Base-by-base conservation (phyloP, 1,140 invertebrate species). In the Orchestia grillus region DNA sequence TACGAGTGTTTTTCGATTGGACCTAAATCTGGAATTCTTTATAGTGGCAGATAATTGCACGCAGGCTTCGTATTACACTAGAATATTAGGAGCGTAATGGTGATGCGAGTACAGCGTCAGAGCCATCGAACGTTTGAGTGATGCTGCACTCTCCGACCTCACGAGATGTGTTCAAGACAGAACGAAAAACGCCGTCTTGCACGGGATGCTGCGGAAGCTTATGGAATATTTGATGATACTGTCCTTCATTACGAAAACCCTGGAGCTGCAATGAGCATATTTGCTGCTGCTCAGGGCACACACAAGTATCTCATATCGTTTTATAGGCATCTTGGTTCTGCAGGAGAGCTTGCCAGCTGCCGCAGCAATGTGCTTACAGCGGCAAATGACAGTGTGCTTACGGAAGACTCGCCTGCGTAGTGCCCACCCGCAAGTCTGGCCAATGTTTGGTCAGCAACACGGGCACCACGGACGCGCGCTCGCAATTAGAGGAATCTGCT, bases 401-500 rank as follows among this genome's bases (percentile, higher is more conserved):
- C 43, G 43, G 40, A 44, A 44, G 44, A 45, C 6, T 47, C 62
- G 44, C 6, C 40, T 94, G 44, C 28, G 62, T 36, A 23, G 41
- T 94, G 92, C 19, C 92, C 92, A 94, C 92, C 92, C 92, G 92
- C 92, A 47, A 94, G 92, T 40, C 43, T 19, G 92, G 0, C 44
- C 92, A 19, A 47, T 94, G 92, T 94, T 94, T 45, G 92, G 23
- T 40, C 92, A 94, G 43, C 16, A 94, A 94, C 92, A n/a, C 28
- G 92, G 41, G 23, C 44, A 45, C 92, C 11, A 45, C 44, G 92
- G 47, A 94, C 92, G 44, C 92, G 44, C 92, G 6, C 92, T 94
- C 23, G 92, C 92, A 94, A 94, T 94, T 94, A 94, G 92, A 44
- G 92, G 92, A 94, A 94, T 94, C 92, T 94, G 92, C 92, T 94